phyloP scores from a whole-genome alignment of 2,888 invertebrate genomes.

The Netelia melanura region DNA sequence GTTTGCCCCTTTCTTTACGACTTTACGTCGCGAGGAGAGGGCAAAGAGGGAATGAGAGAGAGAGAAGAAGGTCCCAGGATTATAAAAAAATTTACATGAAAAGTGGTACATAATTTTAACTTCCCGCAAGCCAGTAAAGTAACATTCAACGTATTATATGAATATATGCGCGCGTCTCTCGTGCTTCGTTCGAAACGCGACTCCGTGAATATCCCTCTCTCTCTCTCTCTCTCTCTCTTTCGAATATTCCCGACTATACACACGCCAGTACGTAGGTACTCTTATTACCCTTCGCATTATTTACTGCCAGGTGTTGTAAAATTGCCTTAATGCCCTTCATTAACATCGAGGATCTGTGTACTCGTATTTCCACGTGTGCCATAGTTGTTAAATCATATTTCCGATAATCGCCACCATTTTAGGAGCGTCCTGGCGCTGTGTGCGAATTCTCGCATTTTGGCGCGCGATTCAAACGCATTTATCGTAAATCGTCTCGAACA shows the following conservation, averaged over 20 bases:
- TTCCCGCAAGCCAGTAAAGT: conserved; percentile 47
- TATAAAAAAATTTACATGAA: conserved; percentile 58
- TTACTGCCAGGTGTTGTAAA: conserved; percentile 49
- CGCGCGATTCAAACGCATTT: too few species aligned
- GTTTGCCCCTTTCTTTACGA: background rate
- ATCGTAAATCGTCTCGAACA: too few species aligned
- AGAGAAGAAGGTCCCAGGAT: conserved; percentile 24
- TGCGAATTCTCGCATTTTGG: too few species aligned
- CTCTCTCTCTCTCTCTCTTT: too few species aligned
- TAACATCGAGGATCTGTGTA: conserved; percentile 40
- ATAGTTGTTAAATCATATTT: conserved; percentile 48
- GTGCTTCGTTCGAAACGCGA: conserved; percentile 21
- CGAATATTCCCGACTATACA: conserved; percentile 8
- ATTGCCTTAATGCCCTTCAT: conserved; percentile 54
- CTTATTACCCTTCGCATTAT: conserved; percentile 39
- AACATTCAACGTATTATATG: conserved; percentile 35
- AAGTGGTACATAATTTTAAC: conserved; percentile 60
- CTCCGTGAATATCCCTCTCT: conserved; percentile 7
- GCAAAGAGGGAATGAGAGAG: background rate
- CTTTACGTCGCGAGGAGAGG: conserved; percentile 40
- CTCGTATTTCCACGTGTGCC: conserved; percentile 15
- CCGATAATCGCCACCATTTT: conserved; percentile 29
- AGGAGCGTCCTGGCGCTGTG: too few species aligned
- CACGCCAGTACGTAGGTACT: background rate
- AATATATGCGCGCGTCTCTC: conserved; percentile 1